Base-by-base conservation (phyloP, 92 coral and sea anemone genomes). In the Heteractis magnifica region DNA sequence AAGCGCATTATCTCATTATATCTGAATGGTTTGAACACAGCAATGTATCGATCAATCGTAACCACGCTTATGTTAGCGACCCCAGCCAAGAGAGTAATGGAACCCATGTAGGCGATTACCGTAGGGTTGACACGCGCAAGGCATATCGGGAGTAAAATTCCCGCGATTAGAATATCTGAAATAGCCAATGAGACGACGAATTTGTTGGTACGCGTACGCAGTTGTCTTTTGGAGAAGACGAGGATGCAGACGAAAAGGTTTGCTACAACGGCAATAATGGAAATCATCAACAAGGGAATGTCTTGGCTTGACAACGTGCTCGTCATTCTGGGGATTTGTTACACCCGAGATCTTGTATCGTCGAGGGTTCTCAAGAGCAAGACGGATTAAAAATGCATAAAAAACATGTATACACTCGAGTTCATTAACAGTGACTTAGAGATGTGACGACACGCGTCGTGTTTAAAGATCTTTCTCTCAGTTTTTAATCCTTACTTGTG, bases 121-220 rank as follows among this genome's bases (percentile, higher is more conserved):
- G 51, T 53, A 12, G 70, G 53, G 11, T 86, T 78, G 6, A 84
- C 87, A 11, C 53, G 51, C 49, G 87, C 86, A 11, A 86, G 83
- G 71, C 76, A 26, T n/a, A 75, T 48, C 7, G 93, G 93, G 19
- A 90, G 83, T 44, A 86, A 79, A 21, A 90, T 82, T 3, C 88
- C 88, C 1, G 88, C 90, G 15, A 87, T 88, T 18, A 90, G 75
- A 75, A 86, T 80, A 55, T 90, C 93, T 12, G 93, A 90, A 13
- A 87, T 53, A 19, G 93, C 93, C 56, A 90, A 71, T 21, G 93
- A 90, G 51, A 82, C 87, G 51, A 90, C 90, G 58, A 90, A 87
- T 11, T 82, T 76, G 79, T 90, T 86, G n/a, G 90, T 89, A 50
- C 68, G 81, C 0, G 92, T 86, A 56, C 87, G 89, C 58, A 89